Conservation (phyloP, 2,113 vertebrate genomes). For the Mystacornis crossleyi region DNA sequence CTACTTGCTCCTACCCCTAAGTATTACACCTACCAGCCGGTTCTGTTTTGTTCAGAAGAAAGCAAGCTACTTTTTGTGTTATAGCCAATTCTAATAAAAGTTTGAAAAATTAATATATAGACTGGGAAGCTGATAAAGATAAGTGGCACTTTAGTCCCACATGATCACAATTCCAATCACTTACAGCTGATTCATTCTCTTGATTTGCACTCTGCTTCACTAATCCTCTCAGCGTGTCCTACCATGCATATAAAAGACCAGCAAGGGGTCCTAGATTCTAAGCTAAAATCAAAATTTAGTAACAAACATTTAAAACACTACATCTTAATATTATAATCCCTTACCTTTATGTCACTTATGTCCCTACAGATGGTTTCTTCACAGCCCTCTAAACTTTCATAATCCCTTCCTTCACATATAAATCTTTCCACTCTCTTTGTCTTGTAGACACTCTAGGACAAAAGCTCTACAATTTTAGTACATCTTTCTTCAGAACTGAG, state of each 20-base stretch:
- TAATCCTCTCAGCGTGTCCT: background rate
- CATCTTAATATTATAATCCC: background rate
- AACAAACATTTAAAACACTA: background rate
- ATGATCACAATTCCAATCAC: background rate
- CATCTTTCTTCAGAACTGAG: slow-evolving; percentile 10
- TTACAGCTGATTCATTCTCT: background rate
- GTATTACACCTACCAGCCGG: background rate
- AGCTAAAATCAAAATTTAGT: background rate
- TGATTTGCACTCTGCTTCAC: background rate
- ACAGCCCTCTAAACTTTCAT: background rate
- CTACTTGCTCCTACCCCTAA: background rate
- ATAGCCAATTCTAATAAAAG: background rate
- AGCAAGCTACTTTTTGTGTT: background rate
- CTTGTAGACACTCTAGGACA: slow-evolving; percentile 10
- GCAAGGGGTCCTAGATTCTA: background rate
- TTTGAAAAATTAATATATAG: background rate
- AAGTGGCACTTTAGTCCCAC: background rate
- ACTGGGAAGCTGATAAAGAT: background rate
- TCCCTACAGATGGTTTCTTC: slow-evolving; percentile 4
- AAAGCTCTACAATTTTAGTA: slow-evolving; percentile 32
- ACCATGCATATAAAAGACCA: background rate
- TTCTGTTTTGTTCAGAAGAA: background rate
- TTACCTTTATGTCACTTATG: background rate
- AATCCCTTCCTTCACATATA: background rate
- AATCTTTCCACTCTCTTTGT: slow-evolving; percentile 38